A percentile compares a stretch with the other conserved stretches of the same genome.
phyloP scores from a whole-genome alignment of 2,888 invertebrate species.

The Sarcophaga variegata region DNA sequence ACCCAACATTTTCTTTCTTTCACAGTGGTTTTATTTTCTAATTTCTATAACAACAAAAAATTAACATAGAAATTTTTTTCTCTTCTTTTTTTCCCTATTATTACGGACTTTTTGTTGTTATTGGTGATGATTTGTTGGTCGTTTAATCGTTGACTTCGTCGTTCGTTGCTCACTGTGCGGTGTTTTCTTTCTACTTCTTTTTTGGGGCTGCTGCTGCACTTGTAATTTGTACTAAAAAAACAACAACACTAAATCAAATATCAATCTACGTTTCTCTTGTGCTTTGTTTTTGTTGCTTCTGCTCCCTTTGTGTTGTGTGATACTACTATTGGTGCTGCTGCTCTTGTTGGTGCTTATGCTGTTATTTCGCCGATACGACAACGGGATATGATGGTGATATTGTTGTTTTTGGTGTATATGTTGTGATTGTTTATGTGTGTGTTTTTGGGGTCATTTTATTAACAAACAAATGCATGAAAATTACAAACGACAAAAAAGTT shows the following conservation, averaged over 20 bases:
- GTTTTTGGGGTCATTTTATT: constrained; percentile 52
- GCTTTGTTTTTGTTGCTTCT: constrained; percentile 51
- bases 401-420: constrained; percentile 35
- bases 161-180: constrained; percentile 55
- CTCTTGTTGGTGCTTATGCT: constrained; percentile 31
- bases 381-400: constrained; percentile 44
- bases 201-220: constrained; percentile 68
- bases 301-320: constrained; percentile 49
- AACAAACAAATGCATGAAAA: background rate
- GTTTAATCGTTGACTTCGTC: constrained; percentile 62
- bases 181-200: constrained; percentile 52
- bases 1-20: constrained; percentile 56
- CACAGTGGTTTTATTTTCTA: constrained; percentile 46
- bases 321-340: constrained; percentile 48
- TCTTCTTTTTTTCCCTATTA: constrained; percentile 54
- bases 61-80: constrained; percentile 55
- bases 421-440: constrained; percentile 50
- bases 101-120: constrained; percentile 54
- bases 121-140: constrained; percentile 47
- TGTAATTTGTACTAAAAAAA: constrained; percentile 61
- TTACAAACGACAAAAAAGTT: background rate
- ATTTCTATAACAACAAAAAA: constrained; percentile 56
- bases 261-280: constrained; percentile 59
- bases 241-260: constrained; percentile 44
- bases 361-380: constrained; percentile 31